A percentile compares a stretch with the other conserved stretches of the same genome.
These are phyloP conservation scores for Phortica okadai DNA, from an alignment of 2,888 invertebrate species.

Conservation along the genomic window DNA sequence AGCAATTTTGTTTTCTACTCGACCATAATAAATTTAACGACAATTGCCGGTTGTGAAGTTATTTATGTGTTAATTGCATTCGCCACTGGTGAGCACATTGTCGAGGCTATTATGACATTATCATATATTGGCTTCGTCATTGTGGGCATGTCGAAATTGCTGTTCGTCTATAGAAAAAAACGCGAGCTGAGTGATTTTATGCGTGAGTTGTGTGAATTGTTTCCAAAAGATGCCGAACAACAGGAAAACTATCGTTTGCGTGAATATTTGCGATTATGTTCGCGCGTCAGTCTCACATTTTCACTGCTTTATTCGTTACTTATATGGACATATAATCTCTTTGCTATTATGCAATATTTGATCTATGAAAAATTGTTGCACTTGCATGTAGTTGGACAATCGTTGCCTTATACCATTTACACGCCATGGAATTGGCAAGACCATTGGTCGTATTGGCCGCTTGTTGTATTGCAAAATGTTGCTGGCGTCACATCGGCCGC, in stretches of 20 bases:
- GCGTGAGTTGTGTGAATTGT: slow-evolving; percentile 51
- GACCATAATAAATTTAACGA: slow-evolving; percentile 47
- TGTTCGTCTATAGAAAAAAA: slow-evolving; percentile 54
- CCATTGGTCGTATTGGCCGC: slow-evolving; percentile 50
- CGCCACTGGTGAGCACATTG: slow-evolving; percentile 48
- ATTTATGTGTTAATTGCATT: slow-evolving; percentile 51
- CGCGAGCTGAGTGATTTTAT: slow-evolving; percentile 50
- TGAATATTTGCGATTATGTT: slow-evolving; percentile 46
- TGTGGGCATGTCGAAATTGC: slow-evolving; percentile 60
- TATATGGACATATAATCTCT: slow-evolving; percentile 65
- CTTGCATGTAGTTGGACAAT: slow-evolving; percentile 39
- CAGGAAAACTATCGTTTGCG: slow-evolving; percentile 48
- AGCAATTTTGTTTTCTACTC: slow-evolving; percentile 41
- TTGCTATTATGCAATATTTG: slow-evolving; percentile 49
- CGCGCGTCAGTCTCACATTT: slow-evolving; percentile 52
- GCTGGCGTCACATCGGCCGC: slow-evolving; percentile 63
- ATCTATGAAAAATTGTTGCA: slow-evolving; percentile 47
- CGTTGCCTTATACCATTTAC: slow-evolving; percentile 57
- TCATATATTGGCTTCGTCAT: slow-evolving; percentile 60
- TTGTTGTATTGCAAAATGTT: slow-evolving; percentile 55
- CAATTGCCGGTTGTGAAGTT: slow-evolving; percentile 49
- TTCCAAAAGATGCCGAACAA: slow-evolving; percentile 45
- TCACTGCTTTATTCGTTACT: slow-evolving; percentile 62
- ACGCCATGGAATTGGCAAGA: slow-evolving; percentile 61
- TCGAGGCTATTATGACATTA: slow-evolving; percentile 58